Base-by-base conservation (phyloP, 2,797 vertebrate species). In the Cetoscarus ocellatus region DNA sequence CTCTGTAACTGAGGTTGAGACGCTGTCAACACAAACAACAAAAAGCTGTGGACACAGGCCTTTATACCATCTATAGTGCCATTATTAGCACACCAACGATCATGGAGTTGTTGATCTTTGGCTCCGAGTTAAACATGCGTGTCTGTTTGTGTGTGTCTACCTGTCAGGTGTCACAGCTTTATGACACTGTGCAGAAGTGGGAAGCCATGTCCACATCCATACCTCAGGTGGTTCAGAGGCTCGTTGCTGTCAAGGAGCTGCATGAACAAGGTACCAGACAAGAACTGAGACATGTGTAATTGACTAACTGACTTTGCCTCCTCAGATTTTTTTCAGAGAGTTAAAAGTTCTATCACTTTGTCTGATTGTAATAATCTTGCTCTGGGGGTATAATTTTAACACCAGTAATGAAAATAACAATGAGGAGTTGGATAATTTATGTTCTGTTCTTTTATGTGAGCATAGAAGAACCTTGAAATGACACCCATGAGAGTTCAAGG, bases 141-240 rank as follows among this genome's bases (percentile, higher is more conserved):
- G 38, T 10, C 13, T 54, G 43, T 7, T 10, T 43, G 34, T 79
- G 7, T 62, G 43, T 86, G 40, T 77, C 54, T 13, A 51, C 54
- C 17, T 40, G 62, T 19, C 86, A 98, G 97, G 95, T 98, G 72
- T 95, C 96, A 6, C 96, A 97, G 87, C 92, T 98, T 0, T 97
- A 97, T 54, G 96, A 97, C 53, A 85, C 93, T 55, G 92, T 97
- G 69, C 96, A 98, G 94, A 96, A 97, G 92, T 98, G 97, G 97
- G 96, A 96, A 43, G 88, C 94, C 27, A 84, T 96, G 69, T 96
- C 97, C 55, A 94, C 94, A 27, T 94, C 96, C 15, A 87, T 97
- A 15, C 97, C 97, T 13, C 96, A 97, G 81, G 95, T 97, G 90
- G 96, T 98, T 58, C 96, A 97, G 91, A 93, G 97, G 87, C 95